Percentiles rank a stretch among this genome's conserved stretches.
phyloP scores from a whole-genome alignment of 2,113 vertebrate genomes.

The Ameiurus melas region DNA sequence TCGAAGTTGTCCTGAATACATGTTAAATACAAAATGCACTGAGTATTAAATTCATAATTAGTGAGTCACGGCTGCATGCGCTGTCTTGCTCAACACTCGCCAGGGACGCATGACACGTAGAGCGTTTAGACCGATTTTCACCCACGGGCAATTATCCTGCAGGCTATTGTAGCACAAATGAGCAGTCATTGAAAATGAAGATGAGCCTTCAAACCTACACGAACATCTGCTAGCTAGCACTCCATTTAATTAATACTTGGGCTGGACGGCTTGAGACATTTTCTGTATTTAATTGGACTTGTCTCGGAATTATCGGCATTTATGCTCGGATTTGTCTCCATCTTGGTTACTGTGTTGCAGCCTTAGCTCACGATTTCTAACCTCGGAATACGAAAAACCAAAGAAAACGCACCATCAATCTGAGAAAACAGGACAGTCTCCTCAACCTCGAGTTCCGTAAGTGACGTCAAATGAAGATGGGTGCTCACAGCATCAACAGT shows the following conservation, averaged over 20 bases:
- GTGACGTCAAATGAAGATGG: no score
- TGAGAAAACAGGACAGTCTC: no score
- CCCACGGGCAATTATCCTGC: neutral
- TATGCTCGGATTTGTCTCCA: no score
- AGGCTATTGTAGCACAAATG: neutral
- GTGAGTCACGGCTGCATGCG: neutral
- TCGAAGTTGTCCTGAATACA: neutral
- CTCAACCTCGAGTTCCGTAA: no score
- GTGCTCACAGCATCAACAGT: no score
- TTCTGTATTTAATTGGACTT: no score
- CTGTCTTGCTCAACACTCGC: no score
- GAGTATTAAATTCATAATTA: neutral
- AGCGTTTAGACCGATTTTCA: neutral
- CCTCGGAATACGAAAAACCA: no score
- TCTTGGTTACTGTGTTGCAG: no score
- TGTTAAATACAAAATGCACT: neutral
- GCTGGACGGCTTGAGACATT: neutral
- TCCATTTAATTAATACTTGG: neutral
- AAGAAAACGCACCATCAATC: no score
- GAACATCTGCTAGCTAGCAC: neutral
- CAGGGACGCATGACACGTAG: neutral
- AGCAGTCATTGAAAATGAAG: neutral
- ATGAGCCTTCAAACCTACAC: neutral
- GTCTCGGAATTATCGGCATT: no score
- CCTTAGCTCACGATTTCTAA: no score